A percentile compares a stretch with the other conserved stretches of the same genome.
These are phyloP conservation scores for Buceros bicornis DNA, from an alignment of 2,797 vertebrate genomes.

Conservation along the genomic window DNA sequence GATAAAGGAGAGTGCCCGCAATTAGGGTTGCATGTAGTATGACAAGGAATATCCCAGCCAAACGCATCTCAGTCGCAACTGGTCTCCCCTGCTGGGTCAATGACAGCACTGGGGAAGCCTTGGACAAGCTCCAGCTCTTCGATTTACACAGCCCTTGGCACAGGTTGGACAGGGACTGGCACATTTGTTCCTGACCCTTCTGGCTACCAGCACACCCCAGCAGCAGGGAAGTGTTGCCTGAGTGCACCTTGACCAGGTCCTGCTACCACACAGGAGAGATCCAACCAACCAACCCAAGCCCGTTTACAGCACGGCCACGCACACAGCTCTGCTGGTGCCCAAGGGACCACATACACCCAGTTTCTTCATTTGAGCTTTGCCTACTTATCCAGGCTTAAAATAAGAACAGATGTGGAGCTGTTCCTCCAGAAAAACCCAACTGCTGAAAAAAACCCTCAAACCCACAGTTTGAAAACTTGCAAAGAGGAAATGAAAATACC, in stretches of 20 bases:
- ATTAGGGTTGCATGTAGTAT: neutral
- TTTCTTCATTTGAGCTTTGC: neutral
- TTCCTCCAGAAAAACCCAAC: neutral
- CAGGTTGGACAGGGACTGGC: neutral
- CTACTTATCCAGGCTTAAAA: neutral
- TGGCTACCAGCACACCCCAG: neutral
- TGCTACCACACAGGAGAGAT: neutral
- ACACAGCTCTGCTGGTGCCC: neutral
- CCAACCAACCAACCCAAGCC: neutral
- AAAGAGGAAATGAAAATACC: neutral
- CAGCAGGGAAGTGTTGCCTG: neutral
- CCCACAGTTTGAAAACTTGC: neutral
- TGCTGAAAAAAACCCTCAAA: neutral
- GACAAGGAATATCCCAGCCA: neutral
- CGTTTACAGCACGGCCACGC: neutral
- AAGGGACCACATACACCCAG: fast-evolving
- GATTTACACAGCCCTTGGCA: neutral
- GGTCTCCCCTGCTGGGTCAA: neutral
- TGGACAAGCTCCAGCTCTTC: neutral
- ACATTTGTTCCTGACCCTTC: neutral
- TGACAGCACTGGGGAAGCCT: neutral
- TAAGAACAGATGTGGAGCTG: neutral
- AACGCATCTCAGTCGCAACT: neutral
- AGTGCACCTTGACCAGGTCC: neutral
- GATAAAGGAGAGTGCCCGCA: neutral